These are phyloP conservation scores for Branchinecta sandiegonensis DNA, from an alignment of 2,888 invertebrate genomes.

Conservation along the genomic window DNA sequence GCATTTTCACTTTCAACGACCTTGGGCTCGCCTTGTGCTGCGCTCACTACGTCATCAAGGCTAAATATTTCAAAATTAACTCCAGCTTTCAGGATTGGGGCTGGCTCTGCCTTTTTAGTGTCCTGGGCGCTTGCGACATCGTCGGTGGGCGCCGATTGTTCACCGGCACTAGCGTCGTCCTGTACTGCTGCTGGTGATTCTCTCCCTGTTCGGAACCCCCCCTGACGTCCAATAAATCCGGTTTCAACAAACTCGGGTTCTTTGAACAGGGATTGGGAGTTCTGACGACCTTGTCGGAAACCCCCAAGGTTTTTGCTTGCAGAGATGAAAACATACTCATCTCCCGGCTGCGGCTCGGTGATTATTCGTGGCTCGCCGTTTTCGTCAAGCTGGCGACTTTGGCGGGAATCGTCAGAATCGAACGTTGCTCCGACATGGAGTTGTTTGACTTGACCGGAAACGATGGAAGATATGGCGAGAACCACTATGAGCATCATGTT, in stretches of 20 bases:
- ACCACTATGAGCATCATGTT: background rate
- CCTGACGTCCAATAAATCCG: background rate
- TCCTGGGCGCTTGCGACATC: background rate
- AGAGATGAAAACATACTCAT: constrained; percentile 45
- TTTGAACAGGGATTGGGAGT: background rate
- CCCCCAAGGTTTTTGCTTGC: background rate
- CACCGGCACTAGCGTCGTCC: background rate
- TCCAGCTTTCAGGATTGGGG: background rate
- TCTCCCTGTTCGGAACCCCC: no score
- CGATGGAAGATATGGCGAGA: constrained; percentile 3
- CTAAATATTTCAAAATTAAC: background rate
- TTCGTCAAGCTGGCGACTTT: constrained; percentile 7
- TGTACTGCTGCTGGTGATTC: no score
- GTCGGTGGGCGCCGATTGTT: background rate
- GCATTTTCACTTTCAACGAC: background rate
- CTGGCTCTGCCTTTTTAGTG: background rate
- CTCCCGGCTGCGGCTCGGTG: constrained; percentile 48
- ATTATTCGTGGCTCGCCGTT: constrained; percentile 43
- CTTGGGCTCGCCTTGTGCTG: background rate
- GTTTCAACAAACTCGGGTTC: constrained; percentile 13
- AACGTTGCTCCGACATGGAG: background rate
- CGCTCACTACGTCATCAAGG: no score
- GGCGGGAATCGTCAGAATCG: background rate
- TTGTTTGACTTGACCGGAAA: constrained; percentile 8
- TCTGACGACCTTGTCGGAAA: background rate